These are phyloP conservation scores for Zaprionus bogoriensis DNA, from an alignment of 2,888 invertebrate species.

Conservation along the genomic window DNA sequence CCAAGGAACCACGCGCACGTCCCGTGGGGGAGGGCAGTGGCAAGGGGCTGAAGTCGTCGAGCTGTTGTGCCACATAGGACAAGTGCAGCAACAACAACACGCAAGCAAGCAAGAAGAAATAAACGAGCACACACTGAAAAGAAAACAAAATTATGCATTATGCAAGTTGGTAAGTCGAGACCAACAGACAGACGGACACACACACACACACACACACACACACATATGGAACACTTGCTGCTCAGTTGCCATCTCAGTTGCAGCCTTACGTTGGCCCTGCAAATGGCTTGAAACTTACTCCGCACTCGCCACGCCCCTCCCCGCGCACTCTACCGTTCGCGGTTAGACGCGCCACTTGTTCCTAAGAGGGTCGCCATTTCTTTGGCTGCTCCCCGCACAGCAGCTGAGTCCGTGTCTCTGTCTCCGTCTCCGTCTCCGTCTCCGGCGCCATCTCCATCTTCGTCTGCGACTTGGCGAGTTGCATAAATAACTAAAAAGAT, in stretches of 20 bases:
- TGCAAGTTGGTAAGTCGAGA: slow-evolving; percentile 65
- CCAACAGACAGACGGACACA: slow-evolving; percentile 33
- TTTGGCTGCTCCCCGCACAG: no score
- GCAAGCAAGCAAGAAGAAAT: slow-evolving; percentile 30
- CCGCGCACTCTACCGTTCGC: slow-evolving; percentile 5
- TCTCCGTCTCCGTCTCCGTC: not conserved
- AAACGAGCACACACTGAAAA: slow-evolving; percentile 47
- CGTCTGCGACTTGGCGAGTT: not conserved
- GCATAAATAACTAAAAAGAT: slow-evolving; percentile 55
- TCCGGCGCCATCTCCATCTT: not conserved
- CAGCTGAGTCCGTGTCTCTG: no score
- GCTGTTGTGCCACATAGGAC: slow-evolving; percentile 48
- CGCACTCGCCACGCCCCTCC: not conserved
- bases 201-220: slow-evolving; percentile 23
- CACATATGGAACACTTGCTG: slow-evolving; percentile 34
- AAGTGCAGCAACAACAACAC: slow-evolving; percentile 9
- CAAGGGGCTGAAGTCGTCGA: slow-evolving; percentile 40
- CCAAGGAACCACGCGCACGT: slow-evolving; percentile 46
- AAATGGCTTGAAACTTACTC: slow-evolving; percentile 48
- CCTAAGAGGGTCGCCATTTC: slow-evolving; percentile 8
- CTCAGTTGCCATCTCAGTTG: slow-evolving; percentile 58
- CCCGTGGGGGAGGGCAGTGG: slow-evolving; percentile 14
- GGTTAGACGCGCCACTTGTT: slow-evolving; percentile 40
- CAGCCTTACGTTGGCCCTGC: slow-evolving; percentile 51
- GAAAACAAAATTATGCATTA: slow-evolving; percentile 66